Percentiles rank a stretch among this genome's conserved stretches.
Conservation (phyloP, 2,113 vertebrate species). For the Istiophorus platypterus region DNA sequence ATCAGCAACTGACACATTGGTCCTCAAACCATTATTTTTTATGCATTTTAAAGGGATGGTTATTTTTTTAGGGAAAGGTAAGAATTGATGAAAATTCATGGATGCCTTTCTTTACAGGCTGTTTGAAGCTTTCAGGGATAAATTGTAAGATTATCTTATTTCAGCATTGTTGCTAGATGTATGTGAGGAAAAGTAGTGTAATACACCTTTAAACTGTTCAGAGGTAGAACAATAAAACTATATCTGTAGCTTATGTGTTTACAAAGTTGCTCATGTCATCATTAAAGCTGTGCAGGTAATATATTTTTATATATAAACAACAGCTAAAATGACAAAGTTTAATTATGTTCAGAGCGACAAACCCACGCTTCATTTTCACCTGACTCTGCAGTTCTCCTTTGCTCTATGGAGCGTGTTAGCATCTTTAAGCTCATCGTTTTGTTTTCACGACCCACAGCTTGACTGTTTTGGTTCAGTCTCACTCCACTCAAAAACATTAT, state of each 20-base stretch:
- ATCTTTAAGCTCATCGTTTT: neutral
- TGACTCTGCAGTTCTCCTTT: neutral
- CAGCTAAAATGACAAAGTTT: neutral
- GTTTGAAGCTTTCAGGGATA: slow-evolving; percentile 22
- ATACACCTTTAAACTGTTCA: neutral
- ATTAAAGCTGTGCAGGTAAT: neutral
- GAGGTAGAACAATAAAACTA: neutral
- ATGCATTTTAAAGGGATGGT: slow-evolving; percentile 18
- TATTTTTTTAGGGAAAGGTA: neutral
- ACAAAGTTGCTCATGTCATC: neutral
- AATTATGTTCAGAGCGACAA: neutral
- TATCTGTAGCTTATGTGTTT: neutral
- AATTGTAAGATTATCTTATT: neutral
- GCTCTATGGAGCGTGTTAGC: neutral
- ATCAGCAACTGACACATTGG: slow-evolving; percentile 64
- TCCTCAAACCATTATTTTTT: slow-evolving; percentile 27
- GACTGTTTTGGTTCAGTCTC: no score
- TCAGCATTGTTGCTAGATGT: neutral
- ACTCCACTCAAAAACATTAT: no score
- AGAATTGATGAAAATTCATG: neutral
- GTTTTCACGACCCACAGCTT: no score
- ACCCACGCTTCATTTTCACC: neutral
- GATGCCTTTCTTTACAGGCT: neutral
- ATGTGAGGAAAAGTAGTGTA: neutral
- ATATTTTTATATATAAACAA: neutral